phyloP scores from a whole-genome alignment of 2,888 invertebrate genomes.

The Pantelozetes paolii region DNA sequence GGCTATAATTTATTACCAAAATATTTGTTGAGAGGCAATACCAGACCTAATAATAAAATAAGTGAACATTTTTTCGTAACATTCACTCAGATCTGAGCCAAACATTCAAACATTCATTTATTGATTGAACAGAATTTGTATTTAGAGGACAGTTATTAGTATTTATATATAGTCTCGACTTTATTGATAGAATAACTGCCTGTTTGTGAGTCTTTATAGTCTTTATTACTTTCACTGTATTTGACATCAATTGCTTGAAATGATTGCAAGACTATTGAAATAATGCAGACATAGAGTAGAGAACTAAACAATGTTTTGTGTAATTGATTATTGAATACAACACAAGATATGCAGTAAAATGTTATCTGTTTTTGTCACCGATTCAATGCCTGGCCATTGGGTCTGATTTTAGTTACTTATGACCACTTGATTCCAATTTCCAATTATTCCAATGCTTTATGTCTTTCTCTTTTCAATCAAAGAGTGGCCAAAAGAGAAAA shows the following conservation, averaged over 20 bases:
- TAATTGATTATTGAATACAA: conserved; percentile 25
- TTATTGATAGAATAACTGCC: conserved; percentile 28
- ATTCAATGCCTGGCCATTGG: conserved; percentile 1
- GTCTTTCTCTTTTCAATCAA: background rate
- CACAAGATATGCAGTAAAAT: background rate
- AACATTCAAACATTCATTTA: background rate
- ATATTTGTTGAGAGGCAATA: no score
- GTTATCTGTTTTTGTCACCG: conserved; percentile 31
- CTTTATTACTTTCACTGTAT: conserved; percentile 3
- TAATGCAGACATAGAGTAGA: conserved; percentile 26
- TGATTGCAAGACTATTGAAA: conserved; percentile 12
- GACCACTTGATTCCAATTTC: background rate
- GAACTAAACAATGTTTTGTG: conserved; percentile 19
- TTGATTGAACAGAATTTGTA: conserved; percentile 1
- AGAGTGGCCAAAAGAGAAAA: conserved; percentile 8
- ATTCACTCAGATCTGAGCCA: no score
- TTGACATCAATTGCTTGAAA: conserved; percentile 24
- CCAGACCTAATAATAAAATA: no score
- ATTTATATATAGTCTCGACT: conserved; percentile 17
- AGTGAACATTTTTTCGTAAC: no score
- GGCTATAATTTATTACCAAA: no score
- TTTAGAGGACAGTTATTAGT: conserved; percentile 12
- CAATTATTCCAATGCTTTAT: background rate
- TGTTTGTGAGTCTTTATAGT: background rate
- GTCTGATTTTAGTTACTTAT: conserved; percentile 21